phyloP scores from a whole-genome alignment of 1,140 invertebrate genomes.

The Ceratosolen solmsi region DNA sequence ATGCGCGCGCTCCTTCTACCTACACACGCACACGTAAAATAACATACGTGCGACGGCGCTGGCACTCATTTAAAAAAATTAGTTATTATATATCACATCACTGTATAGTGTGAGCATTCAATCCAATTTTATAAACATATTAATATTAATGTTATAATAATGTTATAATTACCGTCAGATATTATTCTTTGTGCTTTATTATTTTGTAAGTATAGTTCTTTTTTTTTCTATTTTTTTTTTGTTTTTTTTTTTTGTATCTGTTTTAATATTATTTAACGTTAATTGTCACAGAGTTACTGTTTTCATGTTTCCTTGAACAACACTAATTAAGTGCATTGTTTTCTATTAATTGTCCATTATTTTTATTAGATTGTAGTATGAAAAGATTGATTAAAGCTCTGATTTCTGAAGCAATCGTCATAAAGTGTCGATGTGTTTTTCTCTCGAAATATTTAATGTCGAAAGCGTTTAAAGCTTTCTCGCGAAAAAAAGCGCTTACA shows the following conservation, averaged over 20 bases:
- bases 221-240: not conserved
- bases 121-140: not conserved
- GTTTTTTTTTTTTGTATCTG: not conserved
- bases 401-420: not conserved
- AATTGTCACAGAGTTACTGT: too few relatives aligned
- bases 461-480: too few relatives aligned
- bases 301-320: too few relatives aligned
- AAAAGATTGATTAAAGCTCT: not conserved
- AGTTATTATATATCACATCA: not conserved
- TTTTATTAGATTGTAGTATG: too few relatives aligned
- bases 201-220: not conserved
- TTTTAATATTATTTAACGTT: not conserved
- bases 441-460: too few relatives aligned
- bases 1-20: not conserved
- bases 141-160: not conserved
- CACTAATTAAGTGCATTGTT: too few relatives aligned
- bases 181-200: not conserved
- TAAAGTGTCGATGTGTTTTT: not conserved
- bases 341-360: too few relatives aligned
- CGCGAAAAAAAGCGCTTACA: too few relatives aligned
- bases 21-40: not conserved
- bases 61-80: not conserved
- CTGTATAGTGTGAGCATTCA: not conserved
- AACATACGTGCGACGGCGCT: too few relatives aligned
- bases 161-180: too few relatives aligned